Percentiles rank a stretch among this genome's conserved stretches.
These are phyloP conservation scores for Melanotaenia trifasciata DNA, from an alignment of 2,797 vertebrate genomes.

Conservation along the genomic window DNA sequence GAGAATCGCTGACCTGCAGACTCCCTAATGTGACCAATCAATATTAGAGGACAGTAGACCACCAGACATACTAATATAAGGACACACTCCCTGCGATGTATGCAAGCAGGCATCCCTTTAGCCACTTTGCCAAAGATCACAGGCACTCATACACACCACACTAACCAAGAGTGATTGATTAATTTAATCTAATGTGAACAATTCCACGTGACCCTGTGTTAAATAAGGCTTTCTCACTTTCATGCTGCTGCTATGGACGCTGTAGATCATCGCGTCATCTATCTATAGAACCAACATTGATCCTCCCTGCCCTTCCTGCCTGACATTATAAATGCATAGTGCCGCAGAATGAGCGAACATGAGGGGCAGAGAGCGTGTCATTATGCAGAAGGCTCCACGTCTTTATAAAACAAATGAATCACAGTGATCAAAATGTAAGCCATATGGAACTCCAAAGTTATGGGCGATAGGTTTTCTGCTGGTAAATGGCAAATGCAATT, in stretches of 20 bases:
- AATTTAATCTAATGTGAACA: constrained; percentile 56
- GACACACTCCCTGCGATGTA: constrained; percentile 51
- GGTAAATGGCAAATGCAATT: constrained; percentile 61
- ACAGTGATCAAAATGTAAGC: constrained; percentile 64
- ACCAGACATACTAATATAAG: constrained; percentile 69
- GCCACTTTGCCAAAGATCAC: constrained; percentile 15
- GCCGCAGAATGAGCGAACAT: constrained; percentile 45
- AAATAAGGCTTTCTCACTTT: constrained; percentile 65
- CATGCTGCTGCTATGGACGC: constrained; percentile 53
- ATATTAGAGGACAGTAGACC: constrained; percentile 73
- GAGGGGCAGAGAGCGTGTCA: constrained; percentile 58
- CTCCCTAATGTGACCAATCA: constrained; percentile 73
- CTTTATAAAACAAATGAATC: constrained; percentile 72
- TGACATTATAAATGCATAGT: constrained; percentile 70
- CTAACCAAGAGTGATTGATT: constrained; percentile 60
- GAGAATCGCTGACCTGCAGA: constrained; percentile 75
- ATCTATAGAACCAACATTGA: constrained; percentile 78
- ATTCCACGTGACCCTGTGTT: constrained; percentile 59
- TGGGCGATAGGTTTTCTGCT: constrained; percentile 52
- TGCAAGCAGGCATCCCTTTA: constrained; percentile 34
- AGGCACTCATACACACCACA: constrained; percentile 17
- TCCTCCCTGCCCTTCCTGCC: constrained; percentile 71
- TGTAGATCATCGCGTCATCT: constrained; percentile 76
- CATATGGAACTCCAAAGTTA: constrained; percentile 47
- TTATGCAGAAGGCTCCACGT: constrained; percentile 55